Evolutionary conservation across 2,797 vertebrate species (phyloP).

Genomic region (Neomorphus geoffroyi): DNA sequence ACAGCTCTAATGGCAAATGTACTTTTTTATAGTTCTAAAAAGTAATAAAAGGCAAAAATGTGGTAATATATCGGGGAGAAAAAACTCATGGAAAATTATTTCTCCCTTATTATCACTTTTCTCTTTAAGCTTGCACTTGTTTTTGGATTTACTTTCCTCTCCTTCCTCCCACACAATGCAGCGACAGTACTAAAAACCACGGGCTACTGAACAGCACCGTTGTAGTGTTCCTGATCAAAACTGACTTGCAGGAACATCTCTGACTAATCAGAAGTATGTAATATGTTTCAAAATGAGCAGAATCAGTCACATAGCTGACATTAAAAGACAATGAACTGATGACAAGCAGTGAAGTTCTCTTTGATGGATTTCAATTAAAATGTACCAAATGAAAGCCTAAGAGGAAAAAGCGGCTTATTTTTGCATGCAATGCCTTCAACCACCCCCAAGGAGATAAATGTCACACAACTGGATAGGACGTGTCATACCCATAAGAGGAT

Average conservation of each 20-base stretch:
- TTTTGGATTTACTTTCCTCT: not conserved
- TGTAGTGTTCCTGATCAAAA: not conserved
- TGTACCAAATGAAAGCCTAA: not conserved
- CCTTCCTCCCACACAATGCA: not conserved
- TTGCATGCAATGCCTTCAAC: not conserved
- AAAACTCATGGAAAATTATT: not conserved
- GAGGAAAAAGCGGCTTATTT: not conserved
- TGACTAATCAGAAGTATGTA: not conserved
- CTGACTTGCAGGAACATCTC: not conserved
- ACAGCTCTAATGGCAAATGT: not conserved
- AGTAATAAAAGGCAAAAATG: not conserved
- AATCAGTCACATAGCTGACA: not conserved
- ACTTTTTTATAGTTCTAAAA: not conserved
- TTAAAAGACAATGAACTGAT: not conserved
- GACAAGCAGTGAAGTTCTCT: not conserved
- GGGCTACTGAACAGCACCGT: not conserved
- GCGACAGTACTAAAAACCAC: not conserved
- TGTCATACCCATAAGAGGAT: not conserved
- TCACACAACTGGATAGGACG: not conserved
- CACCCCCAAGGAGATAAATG: not conserved
- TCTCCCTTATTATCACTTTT: not conserved
- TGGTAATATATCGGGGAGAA: not conserved
- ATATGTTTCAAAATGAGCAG: not conserved
- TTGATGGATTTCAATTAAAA: constrained; percentile 3
- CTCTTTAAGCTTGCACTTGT: not conserved